These are phyloP conservation scores for Leucophora obtusa DNA, from an alignment of 2,888 invertebrate genomes.

Conservation along the genomic window DNA sequence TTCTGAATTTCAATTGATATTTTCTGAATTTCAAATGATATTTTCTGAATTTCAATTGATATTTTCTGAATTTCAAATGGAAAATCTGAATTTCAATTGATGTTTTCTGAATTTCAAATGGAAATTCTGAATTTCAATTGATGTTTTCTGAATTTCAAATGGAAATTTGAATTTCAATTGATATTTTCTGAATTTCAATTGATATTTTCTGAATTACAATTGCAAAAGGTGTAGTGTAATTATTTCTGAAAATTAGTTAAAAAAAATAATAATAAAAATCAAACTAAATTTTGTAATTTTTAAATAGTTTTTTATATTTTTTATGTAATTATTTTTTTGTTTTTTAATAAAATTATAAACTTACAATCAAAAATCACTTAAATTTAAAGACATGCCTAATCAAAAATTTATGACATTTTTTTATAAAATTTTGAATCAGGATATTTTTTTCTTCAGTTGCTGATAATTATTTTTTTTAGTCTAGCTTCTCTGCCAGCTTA, in stretches of 20 bases:
- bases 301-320: conserved; percentile 64
- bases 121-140: no score
- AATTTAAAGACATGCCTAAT: conserved; percentile 76
- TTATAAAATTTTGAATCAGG: conserved; percentile 58
- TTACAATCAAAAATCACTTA: conserved; percentile 78
- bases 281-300: conserved; percentile 56
- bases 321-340: conserved; percentile 68
- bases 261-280: conserved; percentile 34
- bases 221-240: no score
- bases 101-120: no score
- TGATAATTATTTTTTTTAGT: conserved; percentile 58
- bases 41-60: no score
- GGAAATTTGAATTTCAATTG: no score
- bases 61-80: no score
- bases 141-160: no score
- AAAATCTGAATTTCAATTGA: no score
- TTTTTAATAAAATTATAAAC: conserved; percentile 77
- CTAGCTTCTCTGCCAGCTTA: conserved; percentile 50
- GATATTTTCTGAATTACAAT: no score
- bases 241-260: conserved; percentile 33
- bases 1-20: no score
- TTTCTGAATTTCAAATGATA: no score
- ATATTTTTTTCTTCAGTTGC: conserved; percentile 60
- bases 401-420: conserved; percentile 64
- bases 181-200: no score